These are phyloP conservation scores for Tinea trinotella DNA, from an alignment of 2,888 invertebrate genomes.

Conservation along the genomic window DNA sequence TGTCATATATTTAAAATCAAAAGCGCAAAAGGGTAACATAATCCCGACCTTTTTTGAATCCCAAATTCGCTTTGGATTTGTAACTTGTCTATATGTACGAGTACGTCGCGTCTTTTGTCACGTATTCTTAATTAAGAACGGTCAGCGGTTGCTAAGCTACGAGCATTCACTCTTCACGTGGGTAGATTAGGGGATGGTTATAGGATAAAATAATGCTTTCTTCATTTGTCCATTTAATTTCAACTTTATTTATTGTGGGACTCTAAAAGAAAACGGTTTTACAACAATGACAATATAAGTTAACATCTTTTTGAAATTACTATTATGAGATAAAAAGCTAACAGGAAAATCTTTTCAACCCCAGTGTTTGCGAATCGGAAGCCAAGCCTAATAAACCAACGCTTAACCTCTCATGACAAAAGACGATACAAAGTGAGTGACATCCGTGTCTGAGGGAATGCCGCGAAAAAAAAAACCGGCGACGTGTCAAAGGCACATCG, in stretches of 20 bases:
- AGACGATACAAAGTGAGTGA: slow-evolving; percentile 71
- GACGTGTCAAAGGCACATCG: slow-evolving; percentile 73
- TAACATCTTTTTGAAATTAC: background rate
- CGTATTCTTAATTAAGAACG: slow-evolving; percentile 73
- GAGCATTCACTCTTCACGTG: slow-evolving; percentile 45
- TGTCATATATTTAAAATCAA: slow-evolving; percentile 68
- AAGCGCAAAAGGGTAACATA: slow-evolving; percentile 70
- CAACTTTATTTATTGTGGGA: too few relatives aligned
- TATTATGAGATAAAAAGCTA: slow-evolving; percentile 14
- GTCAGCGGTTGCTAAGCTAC: slow-evolving; percentile 50
- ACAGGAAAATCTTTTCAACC: slow-evolving; percentile 27
- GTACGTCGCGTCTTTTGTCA: slow-evolving; percentile 72
- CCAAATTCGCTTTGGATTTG: slow-evolving; percentile 11
- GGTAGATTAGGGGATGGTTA: slow-evolving; percentile 38
- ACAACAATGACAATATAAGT: background rate
- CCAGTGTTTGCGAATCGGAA: slow-evolving; percentile 65
- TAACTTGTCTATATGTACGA: slow-evolving; percentile 62
- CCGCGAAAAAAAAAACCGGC: slow-evolving; percentile 63
- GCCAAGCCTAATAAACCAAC: slow-evolving; percentile 67
- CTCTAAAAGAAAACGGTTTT: too few relatives aligned
- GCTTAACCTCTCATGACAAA: slow-evolving; percentile 68
- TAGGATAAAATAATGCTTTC: slow-evolving; percentile 4
- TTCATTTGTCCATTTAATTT: slow-evolving; percentile 22
- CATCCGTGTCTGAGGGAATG: slow-evolving; percentile 64
- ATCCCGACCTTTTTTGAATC: slow-evolving; percentile 66